Evolutionary conservation across 2,113 vertebrate species (phyloP).

Genomic region (Calypte anna): DNA sequence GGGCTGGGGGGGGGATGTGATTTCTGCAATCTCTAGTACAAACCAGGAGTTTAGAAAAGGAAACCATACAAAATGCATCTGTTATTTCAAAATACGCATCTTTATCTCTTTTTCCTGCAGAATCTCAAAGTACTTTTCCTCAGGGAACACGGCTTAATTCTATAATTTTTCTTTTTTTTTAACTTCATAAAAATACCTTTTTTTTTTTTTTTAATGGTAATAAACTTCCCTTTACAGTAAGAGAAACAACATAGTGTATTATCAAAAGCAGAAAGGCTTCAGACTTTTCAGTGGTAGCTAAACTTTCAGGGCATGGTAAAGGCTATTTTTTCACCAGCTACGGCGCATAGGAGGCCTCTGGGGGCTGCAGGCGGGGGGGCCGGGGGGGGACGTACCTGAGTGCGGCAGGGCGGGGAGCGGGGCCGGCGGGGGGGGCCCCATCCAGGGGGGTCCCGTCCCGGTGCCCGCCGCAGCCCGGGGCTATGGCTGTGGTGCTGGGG

Average conservation of each 20-base stretch:
- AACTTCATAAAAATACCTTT: constrained; percentile 82
- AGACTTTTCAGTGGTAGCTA: constrained; percentile 54
- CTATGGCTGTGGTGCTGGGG: constrained; percentile 33
- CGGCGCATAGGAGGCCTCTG: constrained; percentile 14
- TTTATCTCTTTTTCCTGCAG: constrained; percentile 62
- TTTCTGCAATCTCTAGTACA: constrained; percentile 70
- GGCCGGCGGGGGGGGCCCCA: background rate
- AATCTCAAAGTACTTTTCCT: constrained; percentile 66
- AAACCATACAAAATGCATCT: constrained; percentile 79
- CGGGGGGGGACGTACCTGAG: constrained; percentile 16
- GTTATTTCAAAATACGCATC: constrained; percentile 78
- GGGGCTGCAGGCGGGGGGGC: constrained; percentile 27
- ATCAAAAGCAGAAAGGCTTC: constrained; percentile 85
- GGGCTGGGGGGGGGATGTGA: constrained; percentile 57
- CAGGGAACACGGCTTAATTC: constrained; percentile 69
- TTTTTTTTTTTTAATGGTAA: constrained; percentile 73
- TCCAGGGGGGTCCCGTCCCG: background rate
- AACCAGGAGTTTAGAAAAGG: constrained; percentile 74
- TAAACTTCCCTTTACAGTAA: constrained; percentile 81
- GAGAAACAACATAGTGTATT: constrained; percentile 76
- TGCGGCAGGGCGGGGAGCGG: constrained; percentile 4
- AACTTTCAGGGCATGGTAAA: constrained; percentile 39
- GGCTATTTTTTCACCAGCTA: constrained; percentile 49
- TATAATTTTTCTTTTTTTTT: background rate
- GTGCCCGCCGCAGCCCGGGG: constrained; percentile 31